phyloP scores from a whole-genome alignment of 2,888 invertebrate genomes.

The Dilophus febrilis region DNA sequence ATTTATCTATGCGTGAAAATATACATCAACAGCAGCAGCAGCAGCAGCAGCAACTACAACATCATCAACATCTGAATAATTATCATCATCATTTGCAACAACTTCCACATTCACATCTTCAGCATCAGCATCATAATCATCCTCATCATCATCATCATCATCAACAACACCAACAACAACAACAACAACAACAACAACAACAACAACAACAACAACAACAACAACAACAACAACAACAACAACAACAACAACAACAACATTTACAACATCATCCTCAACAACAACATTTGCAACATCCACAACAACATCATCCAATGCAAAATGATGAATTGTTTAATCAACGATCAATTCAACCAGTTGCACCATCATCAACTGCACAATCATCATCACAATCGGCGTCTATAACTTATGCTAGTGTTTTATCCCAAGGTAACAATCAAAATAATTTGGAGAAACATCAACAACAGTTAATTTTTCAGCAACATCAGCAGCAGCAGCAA shows the following conservation, averaged over 20 bases:
- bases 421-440: slow-evolving; percentile 23
- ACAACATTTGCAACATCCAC: slow-evolving; percentile 5
- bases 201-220: too few relatives aligned
- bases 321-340: slow-evolving; percentile 5
- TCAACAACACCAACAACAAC: too few relatives aligned
- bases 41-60: too few relatives aligned
- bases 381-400: slow-evolving; percentile 14
- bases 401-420: slow-evolving; percentile 25
- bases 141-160: slow-evolving; percentile 8
- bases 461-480: slow-evolving; percentile 7
- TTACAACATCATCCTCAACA: slow-evolving; percentile 9
- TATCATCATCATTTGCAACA: too few relatives aligned
- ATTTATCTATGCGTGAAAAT: too few relatives aligned
- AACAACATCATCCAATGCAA: slow-evolving; percentile 8
- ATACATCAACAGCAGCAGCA: too few relatives aligned
- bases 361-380: slow-evolving; percentile 11
- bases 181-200: too few relatives aligned
- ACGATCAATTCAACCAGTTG: slow-evolving; percentile 3
- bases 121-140: slow-evolving; percentile 12
- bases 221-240: slow-evolving; percentile 1
- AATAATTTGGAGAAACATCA: slow-evolving; percentile 12
- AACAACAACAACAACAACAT: slow-evolving; percentile 9
- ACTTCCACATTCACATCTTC: too few relatives aligned
- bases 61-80: too few relatives aligned
- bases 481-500: not conserved